These are phyloP conservation scores for Aphis craccivora DNA, from an alignment of 1,140 invertebrate genomes.

Conservation along the genomic window DNA sequence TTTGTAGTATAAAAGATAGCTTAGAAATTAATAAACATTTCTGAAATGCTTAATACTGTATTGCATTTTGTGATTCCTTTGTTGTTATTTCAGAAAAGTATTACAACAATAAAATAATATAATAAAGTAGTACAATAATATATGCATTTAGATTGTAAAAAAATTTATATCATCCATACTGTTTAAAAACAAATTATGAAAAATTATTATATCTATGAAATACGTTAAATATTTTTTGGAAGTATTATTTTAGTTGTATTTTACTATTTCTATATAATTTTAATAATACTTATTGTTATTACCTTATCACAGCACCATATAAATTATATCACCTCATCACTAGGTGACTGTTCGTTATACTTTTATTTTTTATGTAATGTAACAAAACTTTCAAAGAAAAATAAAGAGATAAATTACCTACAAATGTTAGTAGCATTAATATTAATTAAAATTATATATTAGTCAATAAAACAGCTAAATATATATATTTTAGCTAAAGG, in stretches of 20 bases:
- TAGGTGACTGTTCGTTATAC: background rate
- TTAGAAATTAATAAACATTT: background rate
- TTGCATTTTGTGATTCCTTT: background rate
- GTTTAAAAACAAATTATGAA: background rate
- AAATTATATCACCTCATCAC: too few species aligned
- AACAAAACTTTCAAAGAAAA: too few species aligned
- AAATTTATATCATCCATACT: background rate
- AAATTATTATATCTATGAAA: background rate
- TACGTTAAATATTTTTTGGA: background rate
- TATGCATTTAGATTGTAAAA: background rate
- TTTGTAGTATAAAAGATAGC: background rate
- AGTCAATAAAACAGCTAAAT: too few species aligned
- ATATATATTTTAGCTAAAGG: too few species aligned
- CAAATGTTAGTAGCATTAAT: too few species aligned
- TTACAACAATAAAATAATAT: too few species aligned
- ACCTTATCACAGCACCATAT: too few species aligned
- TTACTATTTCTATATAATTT: background rate
- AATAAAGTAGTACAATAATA: too few species aligned
- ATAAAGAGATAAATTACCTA: too few species aligned
- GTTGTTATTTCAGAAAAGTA: background rate
- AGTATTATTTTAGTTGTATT: background rate
- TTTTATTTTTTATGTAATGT: background rate
- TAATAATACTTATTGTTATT: background rate
- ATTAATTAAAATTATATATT: too few species aligned
- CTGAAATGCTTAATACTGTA: background rate